Evolutionary conservation across 1,140 invertebrate genomes (phyloP).

Genomic region (Pectinophora gossypiella): DNA sequence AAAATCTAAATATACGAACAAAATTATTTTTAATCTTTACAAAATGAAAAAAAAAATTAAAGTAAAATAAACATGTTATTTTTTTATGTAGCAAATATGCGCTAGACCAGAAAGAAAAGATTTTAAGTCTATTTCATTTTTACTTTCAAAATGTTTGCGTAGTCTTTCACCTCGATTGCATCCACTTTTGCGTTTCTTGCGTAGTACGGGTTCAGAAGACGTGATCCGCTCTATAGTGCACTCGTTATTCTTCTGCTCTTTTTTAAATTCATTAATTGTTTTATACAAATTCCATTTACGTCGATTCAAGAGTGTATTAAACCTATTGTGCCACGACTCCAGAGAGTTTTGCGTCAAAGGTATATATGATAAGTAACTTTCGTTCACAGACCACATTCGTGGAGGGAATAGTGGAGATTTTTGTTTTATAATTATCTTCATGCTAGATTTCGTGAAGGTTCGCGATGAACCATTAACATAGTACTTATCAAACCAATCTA

Average conservation of each 20-base stretch:
- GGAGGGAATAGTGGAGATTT: not conserved
- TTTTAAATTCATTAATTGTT: not conserved
- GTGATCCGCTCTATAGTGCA: not conserved
- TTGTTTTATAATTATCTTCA: not conserved
- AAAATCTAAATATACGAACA: too few relatives aligned
- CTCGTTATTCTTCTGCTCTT: slow-evolving; percentile 3
- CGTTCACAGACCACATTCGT: not conserved
- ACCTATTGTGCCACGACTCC: not conserved
- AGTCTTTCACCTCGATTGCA: not conserved
- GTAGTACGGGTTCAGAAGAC: not conserved
- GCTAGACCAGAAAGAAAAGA: not conserved
- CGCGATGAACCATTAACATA: not conserved
- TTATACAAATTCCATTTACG: slow-evolving; percentile 1
- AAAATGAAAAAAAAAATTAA: too few relatives aligned
- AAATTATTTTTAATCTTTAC: too few relatives aligned
- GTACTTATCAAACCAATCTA: not conserved
- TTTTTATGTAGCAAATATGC: slow-evolving; percentile 6
- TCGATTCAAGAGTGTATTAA: not conserved
- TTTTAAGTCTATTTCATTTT: not conserved
- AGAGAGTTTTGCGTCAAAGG: not conserved
- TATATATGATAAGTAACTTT: not conserved
- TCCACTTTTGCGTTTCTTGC: not conserved
- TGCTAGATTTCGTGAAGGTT: not conserved
- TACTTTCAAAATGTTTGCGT: not conserved
- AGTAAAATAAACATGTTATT: too few relatives aligned